Conservation (phyloP, 2,888 invertebrate species). For the Galerucella pusilla region DNA sequence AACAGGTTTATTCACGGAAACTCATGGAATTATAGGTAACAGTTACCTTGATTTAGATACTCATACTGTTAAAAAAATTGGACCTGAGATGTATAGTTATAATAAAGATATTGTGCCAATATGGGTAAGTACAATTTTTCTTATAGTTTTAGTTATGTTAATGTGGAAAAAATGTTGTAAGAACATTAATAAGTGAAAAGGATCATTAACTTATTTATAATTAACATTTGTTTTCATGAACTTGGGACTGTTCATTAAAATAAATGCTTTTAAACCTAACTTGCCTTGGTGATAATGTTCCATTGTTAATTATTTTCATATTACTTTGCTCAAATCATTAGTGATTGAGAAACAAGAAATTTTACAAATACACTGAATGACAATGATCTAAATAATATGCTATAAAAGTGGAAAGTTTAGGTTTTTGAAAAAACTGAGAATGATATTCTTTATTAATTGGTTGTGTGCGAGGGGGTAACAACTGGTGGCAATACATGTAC, state of each 20-base stretch:
- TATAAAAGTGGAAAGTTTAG: too few relatives aligned
- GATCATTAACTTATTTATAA: too few relatives aligned
- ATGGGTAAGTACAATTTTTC: constrained; percentile 65
- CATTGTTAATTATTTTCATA: background rate
- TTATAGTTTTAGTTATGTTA: constrained; percentile 14
- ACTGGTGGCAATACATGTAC: too few relatives aligned
- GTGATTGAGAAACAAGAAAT: background rate
- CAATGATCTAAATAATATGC: too few relatives aligned
- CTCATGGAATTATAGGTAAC: constrained; percentile 77
- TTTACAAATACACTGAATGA: too few relatives aligned
- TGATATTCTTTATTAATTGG: too few relatives aligned
- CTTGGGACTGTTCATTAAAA: background rate
- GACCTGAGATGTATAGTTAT: constrained; percentile 69
- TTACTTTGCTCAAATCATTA: background rate
- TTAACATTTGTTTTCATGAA: too few relatives aligned
- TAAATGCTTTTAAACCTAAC: background rate
- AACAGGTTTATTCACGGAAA: constrained; percentile 76
- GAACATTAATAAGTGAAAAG: too few relatives aligned
- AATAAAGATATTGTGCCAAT: constrained; percentile 69
- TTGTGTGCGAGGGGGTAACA: too few relatives aligned
- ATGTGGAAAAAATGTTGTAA: background rate
- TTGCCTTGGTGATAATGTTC: background rate
- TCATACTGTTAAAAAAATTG: constrained; percentile 56
- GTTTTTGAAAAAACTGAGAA: too few relatives aligned
- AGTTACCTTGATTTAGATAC: constrained; percentile 68